These are phyloP conservation scores for Urosaurus nigricauda DNA, from an alignment of 2,797 vertebrate species.

Conservation along the genomic window DNA sequence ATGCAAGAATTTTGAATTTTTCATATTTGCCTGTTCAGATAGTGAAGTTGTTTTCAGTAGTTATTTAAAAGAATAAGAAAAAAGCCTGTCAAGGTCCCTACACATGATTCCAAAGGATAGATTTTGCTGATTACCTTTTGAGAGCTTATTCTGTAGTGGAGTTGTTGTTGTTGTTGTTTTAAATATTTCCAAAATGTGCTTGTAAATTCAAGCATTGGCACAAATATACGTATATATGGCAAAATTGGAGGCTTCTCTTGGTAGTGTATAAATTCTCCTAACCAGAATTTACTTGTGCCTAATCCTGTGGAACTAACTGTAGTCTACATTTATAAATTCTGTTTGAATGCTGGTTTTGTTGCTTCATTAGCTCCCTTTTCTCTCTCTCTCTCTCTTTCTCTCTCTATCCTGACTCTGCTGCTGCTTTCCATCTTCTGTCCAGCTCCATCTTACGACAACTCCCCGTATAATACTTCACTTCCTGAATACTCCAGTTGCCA, in stretches of 20 bases:
- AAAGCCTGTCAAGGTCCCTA: conserved; percentile 57
- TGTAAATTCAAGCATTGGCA: conserved; percentile 63
- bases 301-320: conserved; percentile 86
- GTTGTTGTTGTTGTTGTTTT: not conserved
- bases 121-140: conserved; percentile 55
- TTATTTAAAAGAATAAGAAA: not conserved
- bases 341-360: conserved; percentile 92
- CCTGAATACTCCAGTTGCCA: conserved; percentile 88
- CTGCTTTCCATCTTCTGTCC: conserved; percentile 82
- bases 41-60: not conserved
- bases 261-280: conserved; percentile 70
- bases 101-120: conserved; percentile 58
- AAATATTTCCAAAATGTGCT: conserved; percentile 26
- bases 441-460: conserved; percentile 94
- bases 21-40: conserved; percentile 26
- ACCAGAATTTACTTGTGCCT: conserved; percentile 76
- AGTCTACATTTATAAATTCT: conserved; percentile 81
- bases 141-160: conserved; percentile 39
- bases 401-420: conserved; percentile 88
- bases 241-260: conserved; percentile 65
- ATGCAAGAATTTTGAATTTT: conserved; percentile 32
- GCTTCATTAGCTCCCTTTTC: conserved; percentile 97
- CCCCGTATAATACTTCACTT: conserved; percentile 88
- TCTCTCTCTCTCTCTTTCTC: conserved; percentile 83
- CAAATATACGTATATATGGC: conserved; percentile 45